phyloP scores from a whole-genome alignment of 1,140 invertebrate genomes.

The Drosophila pachea region DNA sequence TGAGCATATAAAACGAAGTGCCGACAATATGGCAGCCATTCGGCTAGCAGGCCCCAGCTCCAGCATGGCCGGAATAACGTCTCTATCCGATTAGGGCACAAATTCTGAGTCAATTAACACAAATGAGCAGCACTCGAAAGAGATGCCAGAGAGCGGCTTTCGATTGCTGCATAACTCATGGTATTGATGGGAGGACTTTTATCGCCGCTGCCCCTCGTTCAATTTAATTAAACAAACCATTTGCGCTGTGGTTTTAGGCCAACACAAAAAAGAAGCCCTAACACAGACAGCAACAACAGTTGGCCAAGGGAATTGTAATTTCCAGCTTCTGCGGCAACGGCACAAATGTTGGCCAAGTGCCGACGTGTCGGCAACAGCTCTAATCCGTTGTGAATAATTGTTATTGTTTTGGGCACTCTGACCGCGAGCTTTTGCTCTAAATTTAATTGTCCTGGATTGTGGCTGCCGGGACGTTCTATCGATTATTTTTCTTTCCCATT shows the following conservation, averaged over 20 bases:
- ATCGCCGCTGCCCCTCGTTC: slow-evolving; percentile 36
- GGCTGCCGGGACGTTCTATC: slow-evolving; percentile 35
- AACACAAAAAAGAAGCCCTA: slow-evolving; percentile 14
- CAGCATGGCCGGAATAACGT: slow-evolving; percentile 37
- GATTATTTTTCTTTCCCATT: slow-evolving; percentile 66
- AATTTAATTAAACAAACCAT: slow-evolving; percentile 77
- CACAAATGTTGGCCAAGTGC: slow-evolving; percentile 57
- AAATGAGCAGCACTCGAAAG: slow-evolving; percentile 38
- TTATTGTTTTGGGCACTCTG: slow-evolving; percentile 60
- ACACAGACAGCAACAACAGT: slow-evolving; percentile 33
- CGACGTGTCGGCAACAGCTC: slow-evolving; percentile 70
- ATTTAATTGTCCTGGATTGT: slow-evolving; percentile 61
- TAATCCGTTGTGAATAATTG: slow-evolving; percentile 77
- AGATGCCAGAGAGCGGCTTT: slow-evolving; percentile 1
- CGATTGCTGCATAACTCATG: slow-evolving; percentile 48
- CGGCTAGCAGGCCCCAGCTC: slow-evolving; percentile 7
- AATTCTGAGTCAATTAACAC: slow-evolving; percentile 71
- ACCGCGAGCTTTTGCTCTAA: slow-evolving; percentile 40
- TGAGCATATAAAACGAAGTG: slow-evolving; percentile 59
- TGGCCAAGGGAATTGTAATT: slow-evolving; percentile 68
- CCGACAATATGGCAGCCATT: slow-evolving; percentile 61
- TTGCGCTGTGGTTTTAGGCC: slow-evolving; percentile 54
- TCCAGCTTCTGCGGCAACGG: slow-evolving; percentile 38
- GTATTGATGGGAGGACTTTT: slow-evolving; percentile 15
- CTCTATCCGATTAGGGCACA: slow-evolving; percentile 58